These are phyloP conservation scores for Heliconius aoede DNA, from an alignment of 2,888 invertebrate genomes.

Conservation along the genomic window DNA sequence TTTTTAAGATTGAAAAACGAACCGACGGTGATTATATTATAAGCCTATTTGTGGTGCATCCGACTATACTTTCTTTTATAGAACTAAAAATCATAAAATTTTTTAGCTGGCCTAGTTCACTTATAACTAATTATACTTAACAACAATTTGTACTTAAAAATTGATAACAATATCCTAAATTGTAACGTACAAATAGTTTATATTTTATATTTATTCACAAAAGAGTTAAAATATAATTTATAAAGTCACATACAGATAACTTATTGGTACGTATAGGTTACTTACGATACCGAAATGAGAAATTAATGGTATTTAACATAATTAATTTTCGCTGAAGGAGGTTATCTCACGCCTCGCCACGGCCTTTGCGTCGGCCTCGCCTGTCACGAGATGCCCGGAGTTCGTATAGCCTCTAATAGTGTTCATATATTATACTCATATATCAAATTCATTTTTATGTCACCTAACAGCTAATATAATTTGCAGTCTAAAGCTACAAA, in stretches of 20 bases:
- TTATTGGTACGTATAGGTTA: neutral
- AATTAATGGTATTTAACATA: constrained; percentile 3
- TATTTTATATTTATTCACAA: too few species aligned
- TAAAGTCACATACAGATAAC: neutral
- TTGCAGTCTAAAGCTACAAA: neutral
- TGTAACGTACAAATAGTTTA: too few species aligned
- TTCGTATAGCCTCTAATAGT: neutral
- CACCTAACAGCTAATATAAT: neutral
- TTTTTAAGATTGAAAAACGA: neutral
- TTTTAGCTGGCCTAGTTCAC: neutral
- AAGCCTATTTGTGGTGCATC: neutral
- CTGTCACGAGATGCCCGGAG: constrained; percentile 17
- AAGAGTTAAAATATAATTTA: neutral
- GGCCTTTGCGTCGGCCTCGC: constrained; percentile 38
- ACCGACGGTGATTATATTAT: neutral
- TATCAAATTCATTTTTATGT: constrained; percentile 2
- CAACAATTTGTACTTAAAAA: too few species aligned
- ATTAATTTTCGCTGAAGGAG: constrained; percentile 23
- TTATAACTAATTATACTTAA: too few species aligned
- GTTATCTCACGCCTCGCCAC: constrained; percentile 30
- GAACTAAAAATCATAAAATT: neutral
- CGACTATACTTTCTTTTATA: neutral
- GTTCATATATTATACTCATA: neutral
- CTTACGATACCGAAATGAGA: neutral
- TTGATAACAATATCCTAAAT: too few species aligned